Evolutionary conservation across 2,888 invertebrate species (phyloP).

Genomic region (Drosophila ustulata): DNA sequence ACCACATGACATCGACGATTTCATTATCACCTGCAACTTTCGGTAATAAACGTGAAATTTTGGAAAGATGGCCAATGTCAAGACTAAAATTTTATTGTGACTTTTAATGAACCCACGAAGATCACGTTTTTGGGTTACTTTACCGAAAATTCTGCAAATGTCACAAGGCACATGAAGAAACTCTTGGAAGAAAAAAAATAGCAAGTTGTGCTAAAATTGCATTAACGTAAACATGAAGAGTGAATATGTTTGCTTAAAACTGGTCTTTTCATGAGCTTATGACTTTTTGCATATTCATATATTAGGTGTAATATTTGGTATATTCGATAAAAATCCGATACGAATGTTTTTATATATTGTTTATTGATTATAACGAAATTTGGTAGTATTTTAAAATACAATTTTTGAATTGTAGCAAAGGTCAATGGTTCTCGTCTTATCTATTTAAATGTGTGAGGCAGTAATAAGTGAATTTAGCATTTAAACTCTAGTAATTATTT

Average conservation of each 20-base stretch:
- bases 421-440: too few species aligned
- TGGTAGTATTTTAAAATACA: too few species aligned
- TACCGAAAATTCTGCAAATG: constrained; percentile 45
- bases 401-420: too few species aligned
- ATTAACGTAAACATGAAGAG: constrained; percentile 16
- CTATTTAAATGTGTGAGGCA: too few species aligned
- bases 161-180: constrained; percentile 50
- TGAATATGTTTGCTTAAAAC: constrained; percentile 34
- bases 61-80: constrained; percentile 45
- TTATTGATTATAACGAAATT: too few species aligned
- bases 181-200: constrained; percentile 20
- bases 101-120: constrained; percentile 10
- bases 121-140: constrained; percentile 38
- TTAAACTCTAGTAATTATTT: too few species aligned
- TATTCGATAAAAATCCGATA: too few species aligned
- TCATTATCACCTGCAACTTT: constrained; percentile 30
- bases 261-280: constrained; percentile 20
- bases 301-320: too few species aligned
- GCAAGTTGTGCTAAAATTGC: constrained; percentile 32
- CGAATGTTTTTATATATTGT: too few species aligned
- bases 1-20: constrained; percentile 24
- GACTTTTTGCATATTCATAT: not conserved
- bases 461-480: too few species aligned
- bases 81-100: constrained; percentile 15
- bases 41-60: constrained; percentile 27